Evolutionary conservation across 2,113 vertebrate genomes (phyloP), one percentile per base, ranked within the genome.

Genomic region (Lepus americanus): DNA sequence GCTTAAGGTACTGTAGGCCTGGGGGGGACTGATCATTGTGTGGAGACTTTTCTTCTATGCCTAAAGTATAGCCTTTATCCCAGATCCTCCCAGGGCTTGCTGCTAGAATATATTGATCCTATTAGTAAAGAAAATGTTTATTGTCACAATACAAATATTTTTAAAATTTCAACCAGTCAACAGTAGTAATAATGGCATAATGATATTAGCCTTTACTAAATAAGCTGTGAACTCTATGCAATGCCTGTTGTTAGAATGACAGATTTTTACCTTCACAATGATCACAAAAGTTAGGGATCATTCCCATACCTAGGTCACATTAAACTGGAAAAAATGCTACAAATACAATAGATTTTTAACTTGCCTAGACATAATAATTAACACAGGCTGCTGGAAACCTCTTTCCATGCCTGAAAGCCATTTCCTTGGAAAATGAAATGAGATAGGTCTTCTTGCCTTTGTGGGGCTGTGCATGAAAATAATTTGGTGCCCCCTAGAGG

Each of bases 401-500:
- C 44, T 90, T 95, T 72, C 36, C 20, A 33, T 10, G 73, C 94
- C 51, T 86, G 31, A 49, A 66, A 36, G 55, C 80, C 61, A 61
- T 93, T 87, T 90, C 5, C 61, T 89, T 36, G 77, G 76, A 64
- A 61, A 79, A 55, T 53, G 70, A n/a, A 90, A 81, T 20, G 31
- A 90, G 51, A 44, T 25, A 70, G 13, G 10, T 36, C 36, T 64
- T 44, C 17, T 10, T 63, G 33, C 83, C 70, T 85, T n/a, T 19
- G 12, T 39, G 27, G 85, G 84, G 81, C n/a, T 87, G 55, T 61
- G 20, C 96, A 94, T 5, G 51, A 93, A 97, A 93, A 97, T 87
- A 96, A 95, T 97, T 93, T 97, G 96, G 97, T 76, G 97, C 97
- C 97, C 97, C 96, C 97, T 97, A 96, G 97, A 97, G 97, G 97